Evolutionary conservation across 2,113 vertebrate genomes (phyloP), one percentile per base, ranked within the genome.

Genomic region (Gallinago media): DNA sequence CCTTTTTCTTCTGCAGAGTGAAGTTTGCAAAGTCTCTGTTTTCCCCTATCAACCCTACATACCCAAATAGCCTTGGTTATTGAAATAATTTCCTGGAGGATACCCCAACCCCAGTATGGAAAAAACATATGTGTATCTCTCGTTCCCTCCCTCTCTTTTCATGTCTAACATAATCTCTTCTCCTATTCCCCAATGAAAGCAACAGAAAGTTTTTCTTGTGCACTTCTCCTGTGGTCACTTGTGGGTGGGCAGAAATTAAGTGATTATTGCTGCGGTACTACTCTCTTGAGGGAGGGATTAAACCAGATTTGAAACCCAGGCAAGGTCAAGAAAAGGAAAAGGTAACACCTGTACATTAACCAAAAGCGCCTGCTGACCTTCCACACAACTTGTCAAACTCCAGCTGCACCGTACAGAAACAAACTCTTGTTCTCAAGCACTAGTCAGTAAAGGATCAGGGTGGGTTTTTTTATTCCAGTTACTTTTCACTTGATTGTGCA

Each of bases 181-280:
- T 66, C 11, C 15, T 77, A 36, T 47, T 90, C 34, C 61, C 38
- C 22, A 63, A 3, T 17, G 52, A 90, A 86, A 88, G 36, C 56
- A 86, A 54, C 8, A 67, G 19, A 81, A 84, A 79, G 23, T 32
- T 71, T 71, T 92, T n/a, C 77, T 80, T 59, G 8, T 74, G 12
- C 79, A 42, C 23, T 82, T 92, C 91, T 84, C 85, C 71, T 85
- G 89, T 56, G 54, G 81, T 84, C 72, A 79, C 32, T 73, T 79
- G 82, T 88, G 91, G 75, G 93, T 96, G 86, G 81, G 81, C 66
- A 83, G 90, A 94, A 96, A 92, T 91, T 94, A 95, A 94, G 85
- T 88, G 58, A 89, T 97, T 96, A 92, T 54, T 81, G 54, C 78
- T 84, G 84, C 61, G 89, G 29, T 70, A 70, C 40, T 73, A 42